Evolutionary conservation across 2,888 invertebrate genomes (phyloP), one percentile per base, ranked within the genome.

Genomic region (Actias luna): DNA sequence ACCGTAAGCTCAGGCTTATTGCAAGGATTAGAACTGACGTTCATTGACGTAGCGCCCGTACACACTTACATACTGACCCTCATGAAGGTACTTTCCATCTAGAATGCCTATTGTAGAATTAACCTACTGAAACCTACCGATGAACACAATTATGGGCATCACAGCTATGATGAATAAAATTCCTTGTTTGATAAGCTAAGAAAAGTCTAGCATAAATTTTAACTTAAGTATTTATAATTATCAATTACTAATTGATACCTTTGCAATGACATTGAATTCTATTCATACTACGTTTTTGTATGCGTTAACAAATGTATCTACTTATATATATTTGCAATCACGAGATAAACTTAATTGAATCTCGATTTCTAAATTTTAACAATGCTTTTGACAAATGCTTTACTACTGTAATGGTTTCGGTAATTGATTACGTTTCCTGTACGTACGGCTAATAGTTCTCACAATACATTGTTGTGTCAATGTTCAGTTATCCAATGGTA

Each of bases 391-490:
- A 72, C 68, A 68, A 72, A 73, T 71, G 63, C 65, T 29, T n/a
- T 27, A n/a, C 61, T 63, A 59, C 63, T 63, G 63, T 63, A 65
- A 67, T 64, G 68, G 67, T 70, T 70, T 69, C 67, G 63, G 74
- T 77, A 82, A 84, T 84, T 81, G 83, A 83, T 83, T 83, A 74
- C 78, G 69, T 79, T 83, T 84, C 84, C 84, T 82, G 46, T 50
- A 12, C 25, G 84, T 80, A 73, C 72, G 58, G 64, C 68, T 78
- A 77, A 78, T 76, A 72, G 71, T 64, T 66, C 65, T 72, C 64
- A 66, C 69, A 74, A 70, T 67, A 62, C 59, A 66, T 64, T 62
- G 63, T 69, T 64, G 70, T 69, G 67, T 33, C 67, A 69, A 58
- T 58, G 18, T n/a, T 52, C 55, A 63, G 55, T 58, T 58, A 61